These are phyloP conservation scores for Tineola bisselliella DNA, from an alignment of 2,888 invertebrate genomes.

Conservation along the genomic window DNA sequence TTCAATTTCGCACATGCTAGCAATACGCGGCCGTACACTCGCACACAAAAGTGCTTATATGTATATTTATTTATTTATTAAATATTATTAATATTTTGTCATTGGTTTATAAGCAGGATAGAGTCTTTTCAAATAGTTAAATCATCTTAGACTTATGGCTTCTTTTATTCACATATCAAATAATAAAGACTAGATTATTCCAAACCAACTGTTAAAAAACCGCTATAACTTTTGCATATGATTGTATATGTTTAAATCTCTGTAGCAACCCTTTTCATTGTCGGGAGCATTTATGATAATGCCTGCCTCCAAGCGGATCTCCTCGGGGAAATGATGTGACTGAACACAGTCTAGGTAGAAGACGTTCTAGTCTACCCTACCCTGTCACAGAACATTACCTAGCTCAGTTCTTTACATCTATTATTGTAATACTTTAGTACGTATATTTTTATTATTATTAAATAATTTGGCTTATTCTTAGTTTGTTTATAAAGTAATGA, in stretches of 20 bases:
- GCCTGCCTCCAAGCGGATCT: background rate
- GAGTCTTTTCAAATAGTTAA: no score
- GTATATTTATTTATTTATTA: no score
- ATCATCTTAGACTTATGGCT: no score
- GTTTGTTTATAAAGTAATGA: no score
- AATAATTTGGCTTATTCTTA: no score
- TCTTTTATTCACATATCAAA: no score
- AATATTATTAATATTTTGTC: no score
- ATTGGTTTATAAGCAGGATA: no score
- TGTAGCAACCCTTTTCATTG: conserved; percentile 3
- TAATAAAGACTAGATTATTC: no score
- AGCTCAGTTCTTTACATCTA: background rate
- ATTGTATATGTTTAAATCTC: background rate
- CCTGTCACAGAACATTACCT: background rate
- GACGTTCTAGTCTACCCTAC: background rate
- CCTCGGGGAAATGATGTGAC: conserved; percentile 1
- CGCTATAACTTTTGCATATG: background rate
- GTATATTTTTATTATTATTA: no score
- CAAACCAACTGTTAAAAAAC: no score
- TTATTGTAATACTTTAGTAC: no score
- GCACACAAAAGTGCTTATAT: background rate
- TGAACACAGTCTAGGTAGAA: background rate
- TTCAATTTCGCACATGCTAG: conserved; percentile 6
- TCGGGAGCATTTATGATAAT: conserved; percentile 6
- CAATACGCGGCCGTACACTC: background rate